Percentiles rank a stretch among this genome's conserved stretches.
These are phyloP conservation scores for Rhyacichthys aspro DNA, from an alignment of 2,797 vertebrate genomes.

Conservation along the genomic window DNA sequence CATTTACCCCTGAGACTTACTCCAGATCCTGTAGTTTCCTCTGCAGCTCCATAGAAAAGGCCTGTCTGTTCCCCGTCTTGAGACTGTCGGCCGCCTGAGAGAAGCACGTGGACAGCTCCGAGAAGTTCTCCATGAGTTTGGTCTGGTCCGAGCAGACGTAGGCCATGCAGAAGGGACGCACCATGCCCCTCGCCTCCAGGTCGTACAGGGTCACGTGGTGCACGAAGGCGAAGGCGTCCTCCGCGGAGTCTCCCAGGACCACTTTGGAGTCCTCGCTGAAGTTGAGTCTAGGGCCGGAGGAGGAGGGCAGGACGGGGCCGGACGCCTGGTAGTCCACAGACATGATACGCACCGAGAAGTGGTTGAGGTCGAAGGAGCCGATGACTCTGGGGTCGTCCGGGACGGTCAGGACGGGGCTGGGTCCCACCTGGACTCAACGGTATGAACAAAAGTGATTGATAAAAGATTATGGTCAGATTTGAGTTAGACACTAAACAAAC, in stretches of 20 bases:
- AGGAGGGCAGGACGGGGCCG: slow-evolving; percentile 70
- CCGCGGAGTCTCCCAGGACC: slow-evolving; percentile 91
- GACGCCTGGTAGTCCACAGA: slow-evolving; percentile 98
- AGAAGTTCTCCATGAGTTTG: slow-evolving; percentile 92
- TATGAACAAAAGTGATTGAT: too few relatives aligned
- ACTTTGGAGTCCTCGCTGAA: slow-evolving; percentile 95
- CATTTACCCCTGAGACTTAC: slow-evolving; percentile 65
- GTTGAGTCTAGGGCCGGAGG: slow-evolving; percentile 69
- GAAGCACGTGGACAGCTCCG: slow-evolving; percentile 86
- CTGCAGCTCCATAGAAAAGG: slow-evolving; percentile 91
- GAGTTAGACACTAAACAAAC: too few relatives aligned
- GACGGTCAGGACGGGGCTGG: slow-evolving; percentile 91
- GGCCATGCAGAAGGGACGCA: slow-evolving; percentile 95
- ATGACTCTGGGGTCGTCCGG: slow-evolving; percentile 85
- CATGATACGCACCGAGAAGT: slow-evolving; percentile 97
- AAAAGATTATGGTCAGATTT: too few relatives aligned
- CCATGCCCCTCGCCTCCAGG: slow-evolving; percentile 93
- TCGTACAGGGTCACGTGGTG: slow-evolving; percentile 95
- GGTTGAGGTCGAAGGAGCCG: slow-evolving; percentile 93
- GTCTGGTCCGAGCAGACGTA: slow-evolving; percentile 92
- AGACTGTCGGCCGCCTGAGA: slow-evolving; percentile 93
- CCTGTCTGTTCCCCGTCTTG: slow-evolving; percentile 94
- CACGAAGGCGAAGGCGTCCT: slow-evolving; percentile 91
- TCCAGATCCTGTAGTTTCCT: slow-evolving; percentile 91
- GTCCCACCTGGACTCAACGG: slow-evolving; percentile 79